Evolutionary conservation across 2,888 invertebrate species (phyloP), one percentile per base, ranked within the genome.

Genomic region (Sphaeridia pumilis): DNA sequence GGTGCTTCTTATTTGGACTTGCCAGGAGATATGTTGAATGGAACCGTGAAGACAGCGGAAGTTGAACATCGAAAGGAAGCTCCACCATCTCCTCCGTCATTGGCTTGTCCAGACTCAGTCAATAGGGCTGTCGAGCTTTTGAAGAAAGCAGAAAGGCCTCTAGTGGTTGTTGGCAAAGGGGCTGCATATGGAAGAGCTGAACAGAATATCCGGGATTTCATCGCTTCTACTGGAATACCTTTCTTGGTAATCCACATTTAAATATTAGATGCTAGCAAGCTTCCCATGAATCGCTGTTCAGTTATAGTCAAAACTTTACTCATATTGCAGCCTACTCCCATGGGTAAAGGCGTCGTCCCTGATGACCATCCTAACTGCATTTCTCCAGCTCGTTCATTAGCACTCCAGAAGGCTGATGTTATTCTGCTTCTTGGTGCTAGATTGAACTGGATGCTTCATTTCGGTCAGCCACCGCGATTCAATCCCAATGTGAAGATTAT

Each of bases 371-470:
- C 75, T 78, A 4, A 79, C 62, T 88, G 87, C 70, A 84, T 93
- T n/a, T 81, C 85, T 0, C 78, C 89, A 5, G 92, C 93, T 2
- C 78, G 93, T 51, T 92, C 93, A 0, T 70, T 78, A 56, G 95
- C 92, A 0, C 73, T 97, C 47, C 81, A 83, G 66, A 79, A 87
- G 63, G 87, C 92, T 0, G 95, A 97, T 71, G 86, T 90, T 0
- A 76, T 97, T 2, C 67, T 97, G 2, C 72, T 94, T 46, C 71
- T 93, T 35, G 95, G 95, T 0, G 95, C 94, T 0, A 75, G 95
- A 35, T 76, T 95, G 20, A 97, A 97, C 73, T 97, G 97, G 97
- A 95, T 97, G 73, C 76, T 97, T 57, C 95, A 97, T 73, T 97
- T 95, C 74, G 95, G 95, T 2, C 80, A 83, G 51, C 74, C 85